Evolutionary conservation across 2,888 invertebrate genomes (phyloP).

Genomic region (Nemurella pictetii): DNA sequence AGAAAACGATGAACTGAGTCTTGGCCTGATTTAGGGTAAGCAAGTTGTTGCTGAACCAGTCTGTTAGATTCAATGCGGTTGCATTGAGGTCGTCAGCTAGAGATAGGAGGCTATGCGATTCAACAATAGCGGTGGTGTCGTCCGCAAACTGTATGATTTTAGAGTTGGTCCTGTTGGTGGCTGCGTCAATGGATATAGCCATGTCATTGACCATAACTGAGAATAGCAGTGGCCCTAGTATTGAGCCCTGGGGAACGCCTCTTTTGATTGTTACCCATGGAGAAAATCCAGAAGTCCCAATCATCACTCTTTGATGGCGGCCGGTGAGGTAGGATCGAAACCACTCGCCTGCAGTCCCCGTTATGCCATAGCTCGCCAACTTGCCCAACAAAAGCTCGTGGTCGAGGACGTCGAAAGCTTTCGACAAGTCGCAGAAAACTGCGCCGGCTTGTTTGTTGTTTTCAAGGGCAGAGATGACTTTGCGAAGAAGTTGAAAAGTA

Average conservation of each 20-base stretch:
- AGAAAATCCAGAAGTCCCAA: not conserved
- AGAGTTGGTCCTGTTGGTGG: not conserved
- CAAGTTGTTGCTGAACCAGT: too few species aligned
- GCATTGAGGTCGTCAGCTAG: not conserved
- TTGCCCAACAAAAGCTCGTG: not conserved
- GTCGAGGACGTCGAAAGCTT: not conserved
- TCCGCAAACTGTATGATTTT: not conserved
- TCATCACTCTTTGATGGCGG: not conserved
- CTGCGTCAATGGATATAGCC: constrained; percentile 22
- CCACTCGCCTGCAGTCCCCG: not conserved
- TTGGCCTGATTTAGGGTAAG: not conserved
- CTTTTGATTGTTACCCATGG: not conserved
- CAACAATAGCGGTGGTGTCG: not conserved
- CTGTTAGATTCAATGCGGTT: not conserved
- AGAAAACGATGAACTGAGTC: not conserved
- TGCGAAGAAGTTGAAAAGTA: not conserved
- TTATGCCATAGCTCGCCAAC: not conserved
- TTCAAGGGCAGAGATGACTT: not conserved
- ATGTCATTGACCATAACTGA: constrained; percentile 39
- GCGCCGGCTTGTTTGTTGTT: not conserved
- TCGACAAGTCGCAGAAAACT: not conserved
- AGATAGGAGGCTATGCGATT: not conserved
- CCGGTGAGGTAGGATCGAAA: not conserved
- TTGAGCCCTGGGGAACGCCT: not conserved
- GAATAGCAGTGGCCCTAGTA: not conserved